Conservation (phyloP, 2,888 invertebrate species). For the Tenthredo livida region DNA sequence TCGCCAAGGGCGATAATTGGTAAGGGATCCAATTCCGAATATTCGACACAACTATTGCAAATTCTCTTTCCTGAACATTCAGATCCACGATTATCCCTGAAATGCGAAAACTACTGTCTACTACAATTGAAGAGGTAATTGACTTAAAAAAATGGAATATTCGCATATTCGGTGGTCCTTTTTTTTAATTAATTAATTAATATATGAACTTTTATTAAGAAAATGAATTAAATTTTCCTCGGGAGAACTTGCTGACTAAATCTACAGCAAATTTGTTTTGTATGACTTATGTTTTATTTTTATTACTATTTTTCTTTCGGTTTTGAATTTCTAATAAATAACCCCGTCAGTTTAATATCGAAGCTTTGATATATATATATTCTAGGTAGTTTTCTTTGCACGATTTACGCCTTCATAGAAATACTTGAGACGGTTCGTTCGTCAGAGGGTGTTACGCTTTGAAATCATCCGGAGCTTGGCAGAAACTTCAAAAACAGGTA, state of each 20-base stretch:
- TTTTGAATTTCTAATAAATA: neutral
- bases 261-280: neutral
- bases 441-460: neutral
- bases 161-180: neutral
- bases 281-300: neutral
- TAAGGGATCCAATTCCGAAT: too few species aligned
- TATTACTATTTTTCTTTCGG: neutral
- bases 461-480: neutral
- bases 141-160: neutral
- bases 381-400: neutral
- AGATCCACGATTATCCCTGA: too few species aligned
- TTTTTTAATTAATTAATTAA: too few species aligned
- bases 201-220: too few species aligned
- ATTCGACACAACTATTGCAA: too few species aligned
- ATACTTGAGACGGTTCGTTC: neutral
- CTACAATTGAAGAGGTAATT: too few species aligned
- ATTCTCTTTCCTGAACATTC: too few species aligned
- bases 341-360: neutral
- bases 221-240: too few species aligned
- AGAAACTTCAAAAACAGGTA: neutral
- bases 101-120: too few species aligned
- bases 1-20: too few species aligned
- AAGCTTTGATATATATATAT: neutral
- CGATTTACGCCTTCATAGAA: neutral
- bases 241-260: too few species aligned